Evolutionary conservation across 2,797 vertebrate genomes (phyloP), one percentile per base, ranked within the genome.

Genomic region (Gallinago stenura): DNA sequence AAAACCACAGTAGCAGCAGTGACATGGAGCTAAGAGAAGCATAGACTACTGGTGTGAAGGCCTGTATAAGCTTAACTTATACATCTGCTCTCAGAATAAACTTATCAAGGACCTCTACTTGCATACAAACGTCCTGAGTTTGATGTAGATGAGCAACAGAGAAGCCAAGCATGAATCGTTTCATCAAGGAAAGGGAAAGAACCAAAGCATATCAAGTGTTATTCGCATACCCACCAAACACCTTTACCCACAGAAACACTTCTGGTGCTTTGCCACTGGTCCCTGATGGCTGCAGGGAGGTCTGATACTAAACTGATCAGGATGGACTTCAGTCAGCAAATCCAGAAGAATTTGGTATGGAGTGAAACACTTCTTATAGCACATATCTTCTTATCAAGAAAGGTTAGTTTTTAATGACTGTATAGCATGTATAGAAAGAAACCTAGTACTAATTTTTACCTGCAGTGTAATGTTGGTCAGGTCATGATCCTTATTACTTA

Each of bases 231-330:
- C 30, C 43, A 22, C n/a, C 22, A n/a, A 15, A 41, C 0, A 1
- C 2, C 0, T 3, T 54, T 24, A 30, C 17, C n/a, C 24, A 2
- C 0, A 1, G 1, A 7, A 81, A 56, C 30, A 2, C 16, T n/a
- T 14, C 9, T 53, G 37, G 24, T 65, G 62, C 68, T 78, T 48
- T 61, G n/a, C 17, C 9, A 2, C 20, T 25, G 4, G 18, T 45
- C 41, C 58, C 50, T 50, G 64, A 2, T 50, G 64, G 2, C 53
- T 62, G 71, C 35, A 30, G 53, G 12, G 45, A 72, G 43, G 24
- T 12, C 28, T 37, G 37, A 7, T 13, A 26, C 6, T 5, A 22
- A 56, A 28, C 35, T 16, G 33, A 58, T 4, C 66, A 62, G 24
- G 17, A 26, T 28, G 33, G 33, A 18, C 22, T 53, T 35, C 72